A percentile compares a stretch with the other conserved stretches of the same genome.
Evolutionary conservation across 2,113 vertebrate species (phyloP).

Genomic region (Pycnonotus jocosus): DNA sequence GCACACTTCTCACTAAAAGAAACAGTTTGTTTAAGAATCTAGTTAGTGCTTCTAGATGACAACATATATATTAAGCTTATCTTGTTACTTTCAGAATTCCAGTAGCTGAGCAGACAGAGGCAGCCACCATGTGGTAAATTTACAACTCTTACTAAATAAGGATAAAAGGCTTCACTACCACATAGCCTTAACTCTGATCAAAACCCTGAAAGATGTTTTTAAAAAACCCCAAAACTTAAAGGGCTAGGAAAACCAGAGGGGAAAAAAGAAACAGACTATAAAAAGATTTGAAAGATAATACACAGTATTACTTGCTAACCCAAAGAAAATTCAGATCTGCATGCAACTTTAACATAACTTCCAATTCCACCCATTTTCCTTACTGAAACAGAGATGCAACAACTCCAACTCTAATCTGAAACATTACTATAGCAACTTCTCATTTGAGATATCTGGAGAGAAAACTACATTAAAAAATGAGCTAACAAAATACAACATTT

Average conservation of each 20-base stretch:
- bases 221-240: neutral
- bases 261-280: neutral
- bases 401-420: neutral
- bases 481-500: neutral
- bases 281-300: neutral
- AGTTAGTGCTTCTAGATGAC: neutral
- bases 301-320: neutral
- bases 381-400: neutral
- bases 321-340: neutral
- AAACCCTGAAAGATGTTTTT: neutral
- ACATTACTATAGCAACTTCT: neutral
- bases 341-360: neutral
- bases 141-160: neutral
- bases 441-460: neutral
- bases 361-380: neutral
- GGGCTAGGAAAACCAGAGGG: neutral
- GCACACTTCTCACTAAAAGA: neutral
- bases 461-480: neutral
- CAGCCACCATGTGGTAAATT: neutral
- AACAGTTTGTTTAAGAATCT: neutral
- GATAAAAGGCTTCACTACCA: neutral
- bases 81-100: neutral
- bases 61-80: neutral
- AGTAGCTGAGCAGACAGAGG: neutral
- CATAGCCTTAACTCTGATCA: neutral